Evolutionary conservation across 2,888 invertebrate genomes (phyloP).

Genomic region (Thumatha senex): DNA sequence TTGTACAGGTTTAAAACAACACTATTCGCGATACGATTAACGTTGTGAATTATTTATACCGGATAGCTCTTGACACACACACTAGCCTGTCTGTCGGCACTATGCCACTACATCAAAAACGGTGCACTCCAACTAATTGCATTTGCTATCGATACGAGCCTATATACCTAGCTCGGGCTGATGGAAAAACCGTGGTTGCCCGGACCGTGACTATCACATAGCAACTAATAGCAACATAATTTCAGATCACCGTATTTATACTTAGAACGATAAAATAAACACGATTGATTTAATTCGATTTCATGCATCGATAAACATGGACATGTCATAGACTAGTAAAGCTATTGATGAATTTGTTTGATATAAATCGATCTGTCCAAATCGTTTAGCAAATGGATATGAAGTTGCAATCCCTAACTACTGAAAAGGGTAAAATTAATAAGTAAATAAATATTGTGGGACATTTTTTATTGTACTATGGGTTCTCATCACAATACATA

Average conservation of each 20-base stretch:
- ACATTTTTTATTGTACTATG: too few relatives aligned
- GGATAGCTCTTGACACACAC: slow-evolving; percentile 52
- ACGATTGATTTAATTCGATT: slow-evolving; percentile 25
- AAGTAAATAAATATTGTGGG: too few relatives aligned
- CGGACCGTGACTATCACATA: slow-evolving; percentile 26
- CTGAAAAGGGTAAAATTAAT: too few relatives aligned
- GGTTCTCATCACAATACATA: too few relatives aligned
- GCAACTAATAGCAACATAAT: slow-evolving; percentile 47
- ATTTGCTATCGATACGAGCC: slow-evolving; percentile 74
- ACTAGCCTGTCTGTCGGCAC: slow-evolving; percentile 51
- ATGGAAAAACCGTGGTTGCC: slow-evolving; percentile 4
- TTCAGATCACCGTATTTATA: slow-evolving; percentile 33
- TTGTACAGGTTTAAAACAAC: slow-evolving; percentile 43
- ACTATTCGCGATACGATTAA: slow-evolving; percentile 48
- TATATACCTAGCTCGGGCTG: slow-evolving; percentile 42
- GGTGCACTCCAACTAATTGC: slow-evolving; percentile 82
- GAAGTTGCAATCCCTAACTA: too few relatives aligned
- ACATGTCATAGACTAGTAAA: too few relatives aligned
- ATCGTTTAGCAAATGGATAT: too few relatives aligned
- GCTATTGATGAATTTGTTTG: too few relatives aligned
- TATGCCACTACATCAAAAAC: slow-evolving; percentile 78
- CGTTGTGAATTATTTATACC: slow-evolving; percentile 63
- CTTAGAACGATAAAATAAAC: slow-evolving; percentile 29
- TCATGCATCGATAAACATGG: slow-evolving; percentile 23
- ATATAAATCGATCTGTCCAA: too few relatives aligned